Evolutionary conservation across 2,888 invertebrate genomes (phyloP), one percentile per base, ranked within the genome.

Genomic region (Bellardia bayeri): DNA sequence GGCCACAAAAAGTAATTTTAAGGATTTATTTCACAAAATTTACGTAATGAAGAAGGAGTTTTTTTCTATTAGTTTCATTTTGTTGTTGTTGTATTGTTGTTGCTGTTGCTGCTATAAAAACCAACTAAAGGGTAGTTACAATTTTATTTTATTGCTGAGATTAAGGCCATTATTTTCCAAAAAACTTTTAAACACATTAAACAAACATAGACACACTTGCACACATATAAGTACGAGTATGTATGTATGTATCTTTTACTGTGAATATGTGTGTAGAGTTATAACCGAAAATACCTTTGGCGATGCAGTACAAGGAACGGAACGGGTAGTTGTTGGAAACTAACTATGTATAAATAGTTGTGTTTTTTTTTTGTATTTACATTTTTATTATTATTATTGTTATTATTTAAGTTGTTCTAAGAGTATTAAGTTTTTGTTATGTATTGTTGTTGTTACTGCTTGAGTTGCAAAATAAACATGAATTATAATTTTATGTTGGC

Each of bases 61-160:
- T 79, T 63, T 68, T 75, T 13, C 30, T 30, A 30, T 58, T 16
- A 56, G 54, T 75, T 71, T 61, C 16, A 45, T 54, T 71, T 72
- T 37, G n/a, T 23, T 5, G 11, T 5, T 30, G 30, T 49, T 9
- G 54, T n/a, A n/a, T 63, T 75, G n/a, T 45, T 71, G 63, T 61
- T 71, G 37, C 7, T 72, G 72, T 42, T 45, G 63, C 37, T 51
- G 61, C 23, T 63, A 37, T 14, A 66, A 68, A 68, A 85, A 69
- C 58, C 56, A 69, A 82, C 79, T 75, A 79, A 81, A 82, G 82
- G 74, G 85, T 85, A 82, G 87, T 85, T 87, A 64, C 68, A 85
- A 87, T 87, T 87, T 87, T 85, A 87, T 87, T 87, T 87, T 87
- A 87, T 87, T 87, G 87, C 87, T 82, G 56, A 87, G 87, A 87